These are phyloP conservation scores for Esox niger DNA, from an alignment of 2,113 vertebrate species.

Conservation along the genomic window DNA sequence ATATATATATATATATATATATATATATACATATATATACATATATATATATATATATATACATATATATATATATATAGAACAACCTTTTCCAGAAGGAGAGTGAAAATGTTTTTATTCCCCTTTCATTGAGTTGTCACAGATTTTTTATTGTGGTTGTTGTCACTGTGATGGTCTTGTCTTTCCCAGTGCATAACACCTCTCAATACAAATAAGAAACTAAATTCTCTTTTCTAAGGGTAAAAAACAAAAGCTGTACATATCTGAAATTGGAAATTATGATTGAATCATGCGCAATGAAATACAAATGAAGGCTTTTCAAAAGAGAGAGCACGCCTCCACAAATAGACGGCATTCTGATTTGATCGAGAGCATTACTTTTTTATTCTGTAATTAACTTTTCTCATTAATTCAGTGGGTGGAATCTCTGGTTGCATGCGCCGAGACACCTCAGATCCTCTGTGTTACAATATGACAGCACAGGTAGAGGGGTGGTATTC, in stretches of 20 bases:
- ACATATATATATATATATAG: no score
- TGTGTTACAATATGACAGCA: conserved; percentile 32
- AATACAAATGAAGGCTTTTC: conserved; percentile 47
- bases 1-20: no score
- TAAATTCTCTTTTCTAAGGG: conserved; percentile 20
- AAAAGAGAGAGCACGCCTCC: conserved; percentile 9
- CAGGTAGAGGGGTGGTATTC: conserved; percentile 43
- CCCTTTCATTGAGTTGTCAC: no score
- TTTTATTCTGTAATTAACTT: conserved; percentile 54
- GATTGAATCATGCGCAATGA: conserved; percentile 39
- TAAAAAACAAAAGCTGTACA: conserved; percentile 10
- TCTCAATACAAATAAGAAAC: conserved; percentile 26
- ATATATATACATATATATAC: no score
- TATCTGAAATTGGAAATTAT: conserved; percentile 22
- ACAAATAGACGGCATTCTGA: conserved; percentile 42
- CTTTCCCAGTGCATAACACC: no score
- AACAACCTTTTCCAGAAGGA: no score
- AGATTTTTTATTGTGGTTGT: no score
- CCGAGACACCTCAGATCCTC: conserved; percentile 42
- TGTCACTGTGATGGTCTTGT: no score
- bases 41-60: no score
- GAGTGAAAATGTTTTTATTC: no score
- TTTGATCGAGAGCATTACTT: conserved; percentile 46
- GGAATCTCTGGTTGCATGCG: conserved; percentile 38
- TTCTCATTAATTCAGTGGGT: conserved; percentile 51